phyloP scores from a whole-genome alignment of 1,140 invertebrate species.

The Epicauta chinensis region DNA sequence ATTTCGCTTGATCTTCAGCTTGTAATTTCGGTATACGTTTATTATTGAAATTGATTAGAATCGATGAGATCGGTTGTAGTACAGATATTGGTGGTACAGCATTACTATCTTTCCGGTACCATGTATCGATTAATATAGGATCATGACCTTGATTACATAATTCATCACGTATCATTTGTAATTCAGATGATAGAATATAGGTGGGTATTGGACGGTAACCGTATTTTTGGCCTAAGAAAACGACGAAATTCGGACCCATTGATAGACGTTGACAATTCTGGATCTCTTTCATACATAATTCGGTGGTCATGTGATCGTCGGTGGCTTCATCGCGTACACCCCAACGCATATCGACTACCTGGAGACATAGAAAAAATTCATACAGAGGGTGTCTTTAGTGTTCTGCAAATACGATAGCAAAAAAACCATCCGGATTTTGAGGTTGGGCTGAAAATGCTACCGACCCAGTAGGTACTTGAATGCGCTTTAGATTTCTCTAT shows the following conservation, averaged over 20 bases:
- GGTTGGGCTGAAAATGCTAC: no score
- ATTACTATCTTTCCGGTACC: slow-evolving; percentile 96
- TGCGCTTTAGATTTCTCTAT: no score
- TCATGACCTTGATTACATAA: slow-evolving; percentile 73
- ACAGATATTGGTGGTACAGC: slow-evolving; percentile 89
- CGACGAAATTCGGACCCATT: slow-evolving; percentile 98
- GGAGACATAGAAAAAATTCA: no score
- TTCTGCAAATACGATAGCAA: no score
- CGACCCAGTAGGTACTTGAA: no score
- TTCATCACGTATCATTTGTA: slow-evolving; percentile 81
- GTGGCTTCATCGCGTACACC: slow-evolving; percentile 94
- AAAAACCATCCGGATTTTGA: no score
- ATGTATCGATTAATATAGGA: slow-evolving; percentile 77
- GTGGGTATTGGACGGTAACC: slow-evolving; percentile 96
- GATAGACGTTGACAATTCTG: slow-evolving; percentile 94
- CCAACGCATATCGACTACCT: slow-evolving; percentile 99
- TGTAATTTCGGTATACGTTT: slow-evolving; percentile 93
- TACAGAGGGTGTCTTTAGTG: no score
- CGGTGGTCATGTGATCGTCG: slow-evolving; percentile 98
- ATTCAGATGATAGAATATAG: slow-evolving; percentile 86
- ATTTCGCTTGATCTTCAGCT: slow-evolving; percentile 91
- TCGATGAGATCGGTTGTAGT: slow-evolving; percentile 94
- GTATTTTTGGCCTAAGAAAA: slow-evolving; percentile 97
- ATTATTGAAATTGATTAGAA: slow-evolving; percentile 96
- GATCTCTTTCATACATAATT: slow-evolving; percentile 96